Evolutionary conservation across 2,888 invertebrate genomes (phyloP).

Genomic region (Teinopalpus imperialis): DNA sequence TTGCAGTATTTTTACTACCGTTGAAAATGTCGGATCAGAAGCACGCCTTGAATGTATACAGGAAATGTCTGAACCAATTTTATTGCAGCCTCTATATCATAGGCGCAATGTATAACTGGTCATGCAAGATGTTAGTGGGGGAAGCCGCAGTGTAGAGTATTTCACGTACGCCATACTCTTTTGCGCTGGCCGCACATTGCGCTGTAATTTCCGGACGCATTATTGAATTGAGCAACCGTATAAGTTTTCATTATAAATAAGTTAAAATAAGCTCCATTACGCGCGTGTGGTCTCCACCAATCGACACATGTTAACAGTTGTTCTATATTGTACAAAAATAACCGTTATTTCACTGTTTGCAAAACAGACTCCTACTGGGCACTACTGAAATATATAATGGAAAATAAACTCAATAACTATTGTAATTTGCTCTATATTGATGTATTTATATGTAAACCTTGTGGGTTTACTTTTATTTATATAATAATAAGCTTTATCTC

Average conservation of each 20-base stretch:
- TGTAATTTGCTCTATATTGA: too few species aligned
- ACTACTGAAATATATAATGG: not conserved
- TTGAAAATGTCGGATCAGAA: too few species aligned
- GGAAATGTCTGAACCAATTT: conserved; percentile 17
- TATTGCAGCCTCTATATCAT: conserved; percentile 5
- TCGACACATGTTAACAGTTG: conserved; percentile 15
- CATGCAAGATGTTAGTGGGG: not conserved
- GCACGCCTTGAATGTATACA: conserved; percentile 1
- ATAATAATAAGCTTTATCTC: too few species aligned
- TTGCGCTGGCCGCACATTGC: conserved; percentile 19
- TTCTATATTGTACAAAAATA: conserved; percentile 5
- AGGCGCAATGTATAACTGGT: conserved; percentile 5
- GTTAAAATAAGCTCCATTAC: conserved; percentile 20
- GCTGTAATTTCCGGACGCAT: conserved; percentile 24
- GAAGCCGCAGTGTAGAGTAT: not conserved
- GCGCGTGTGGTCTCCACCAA: conserved; percentile 16
- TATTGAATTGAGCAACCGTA: conserved; percentile 26
- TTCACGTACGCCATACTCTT: conserved; percentile 1
- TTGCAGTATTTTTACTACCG: too few species aligned
- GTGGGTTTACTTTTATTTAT: too few species aligned
- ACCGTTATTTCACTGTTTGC: conserved; percentile 1
- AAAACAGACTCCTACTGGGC: not conserved
- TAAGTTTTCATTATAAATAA: conserved; percentile 27
- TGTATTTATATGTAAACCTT: too few species aligned
- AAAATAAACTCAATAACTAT: too few species aligned